Evolutionary conservation across 2,113 vertebrate species (phyloP), one percentile per base, ranked within the genome.

Genomic region (Dasyprocta punctata): DNA sequence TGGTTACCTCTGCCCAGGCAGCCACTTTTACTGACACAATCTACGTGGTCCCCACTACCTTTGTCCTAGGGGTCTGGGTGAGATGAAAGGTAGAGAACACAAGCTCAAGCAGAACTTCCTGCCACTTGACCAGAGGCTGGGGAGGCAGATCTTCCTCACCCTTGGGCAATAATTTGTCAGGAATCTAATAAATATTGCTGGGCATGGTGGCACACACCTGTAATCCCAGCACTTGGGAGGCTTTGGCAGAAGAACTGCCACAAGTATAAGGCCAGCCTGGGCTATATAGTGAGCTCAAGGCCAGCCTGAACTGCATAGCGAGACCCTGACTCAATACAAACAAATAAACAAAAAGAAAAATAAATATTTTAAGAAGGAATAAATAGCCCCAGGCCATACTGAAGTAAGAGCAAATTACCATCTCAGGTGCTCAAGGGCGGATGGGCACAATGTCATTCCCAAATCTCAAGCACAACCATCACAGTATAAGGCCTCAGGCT

Each of bases 341-440:
- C 73, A 77, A 73, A 65, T 13, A 65, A 69, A 19, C 36, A 77
- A 77, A 77, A 77, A 30, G 14, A 71, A 28, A 33, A 80, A 24
- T 52, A 85, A 52, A 0, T 36, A 41, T 38, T 83, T 91, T n/a
- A 2, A 86, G 47, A 90, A 4, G 8, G 10, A 61, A 54, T 12
- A 5, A 49, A 61, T 14, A 61, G 41, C 13, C 3, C 33, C 10
- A 20, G 6, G 52, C 12, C 71, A 77, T 41, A 26, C 71, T 63
- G 75, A 17, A 30, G 75, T 10, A 69, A 52, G 20, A 65, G 20
- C 7, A 44, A 47, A 19, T 58, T 11, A 44, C 20, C 36, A n/a
- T 69, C 8, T 28, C 19, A 3, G 0, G 6, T 0, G 1, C 17
- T 81, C 28, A 41, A 26, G 2, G 30, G 65, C 47, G 30, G 3